Base-by-base conservation (phyloP, 1,140 invertebrate species). In the Hydropsyche tenuis region DNA sequence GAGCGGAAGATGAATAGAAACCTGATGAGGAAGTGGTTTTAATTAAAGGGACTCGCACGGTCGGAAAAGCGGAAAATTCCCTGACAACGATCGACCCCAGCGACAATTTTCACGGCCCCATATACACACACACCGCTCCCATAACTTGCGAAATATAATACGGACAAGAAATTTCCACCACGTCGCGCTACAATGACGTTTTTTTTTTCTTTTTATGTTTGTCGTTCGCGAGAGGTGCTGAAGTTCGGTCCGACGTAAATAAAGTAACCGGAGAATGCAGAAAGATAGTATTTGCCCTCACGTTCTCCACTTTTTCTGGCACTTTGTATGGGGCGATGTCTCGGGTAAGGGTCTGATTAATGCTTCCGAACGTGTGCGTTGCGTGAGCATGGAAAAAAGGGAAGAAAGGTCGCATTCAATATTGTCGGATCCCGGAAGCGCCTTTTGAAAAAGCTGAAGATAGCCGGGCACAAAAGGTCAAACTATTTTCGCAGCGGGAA, bases 301-400 rank as follows among this genome's bases (percentile, higher is more conserved):
- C 23, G 56, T n/a, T n/a, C 6, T 66, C 42, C n/a, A 37, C 63
- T 43, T 66, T 27, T 66, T 22, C 37, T 27, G 6, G 62, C 20
- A 30, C 14, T 6, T 66, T 6, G 23, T 37, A 20, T 14, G n/a
- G 23, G 63, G 20, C 42, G 4, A 22, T 11, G 65, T 12, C n/a
- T 23, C 45, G 43, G 25, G 25, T 25, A 48, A 68, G 65, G 65
- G 45, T 68, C 65, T 68, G 65, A 68, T 68, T 68, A 68, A 68
- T 68, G 65, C 45, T 46, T 11, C 65, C 43, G 48, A 68, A 68
- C 45, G 65, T 68, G 42, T 23, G 65, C 48, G 63, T 45, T 65
- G 42, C 45, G 22, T 48, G 65, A 25, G 23, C 22, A 2, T 11
- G 9, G 3, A 37, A 11, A 20, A 60, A 20, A 20, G 56, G 56